Conservation (phyloP, 2,113 vertebrate genomes). For the Perognathus longimembris region DNA sequence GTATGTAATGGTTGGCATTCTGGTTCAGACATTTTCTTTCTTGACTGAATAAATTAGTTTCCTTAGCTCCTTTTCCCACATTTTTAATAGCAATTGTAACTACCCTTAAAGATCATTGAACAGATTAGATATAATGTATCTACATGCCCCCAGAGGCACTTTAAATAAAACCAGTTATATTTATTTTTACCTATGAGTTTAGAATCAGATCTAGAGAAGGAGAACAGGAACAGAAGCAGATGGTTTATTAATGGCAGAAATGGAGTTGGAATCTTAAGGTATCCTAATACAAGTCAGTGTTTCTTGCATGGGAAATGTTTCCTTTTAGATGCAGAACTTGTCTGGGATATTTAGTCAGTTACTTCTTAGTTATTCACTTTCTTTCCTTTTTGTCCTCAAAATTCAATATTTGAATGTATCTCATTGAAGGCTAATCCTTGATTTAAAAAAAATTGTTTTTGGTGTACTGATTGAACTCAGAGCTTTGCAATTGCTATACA, state of each 20-base stretch:
- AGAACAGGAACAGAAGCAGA: not conserved
- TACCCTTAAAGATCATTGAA: not conserved
- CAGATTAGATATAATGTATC: not conserved
- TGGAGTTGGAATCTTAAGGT: constrained; percentile 4
- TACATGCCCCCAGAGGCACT: not conserved
- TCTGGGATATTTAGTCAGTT: not conserved
- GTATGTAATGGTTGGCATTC: not conserved
- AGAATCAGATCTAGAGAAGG: not conserved
- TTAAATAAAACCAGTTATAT: not conserved
- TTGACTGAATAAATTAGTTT: constrained; percentile 14
- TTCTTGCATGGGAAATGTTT: not conserved
- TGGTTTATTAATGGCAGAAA: not conserved
- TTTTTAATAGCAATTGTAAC: constrained; percentile 32
- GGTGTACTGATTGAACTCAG: too few species aligned
- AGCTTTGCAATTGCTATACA: too few species aligned
- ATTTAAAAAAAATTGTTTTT: too few species aligned
- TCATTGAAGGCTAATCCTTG: not conserved
- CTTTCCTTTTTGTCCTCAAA: not conserved
- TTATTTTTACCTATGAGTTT: constrained; percentile 44
- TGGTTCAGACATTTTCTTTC: not conserved
- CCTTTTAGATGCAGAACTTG: constrained; percentile 35
- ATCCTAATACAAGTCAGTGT: not conserved
- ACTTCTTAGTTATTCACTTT: constrained; percentile 12
- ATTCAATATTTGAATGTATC: constrained; percentile 30
- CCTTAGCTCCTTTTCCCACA: constrained; percentile 37